Evolutionary conservation across 2,888 invertebrate species (phyloP), one percentile per base, ranked within the genome.

Genomic region (Suillia variegata): DNA sequence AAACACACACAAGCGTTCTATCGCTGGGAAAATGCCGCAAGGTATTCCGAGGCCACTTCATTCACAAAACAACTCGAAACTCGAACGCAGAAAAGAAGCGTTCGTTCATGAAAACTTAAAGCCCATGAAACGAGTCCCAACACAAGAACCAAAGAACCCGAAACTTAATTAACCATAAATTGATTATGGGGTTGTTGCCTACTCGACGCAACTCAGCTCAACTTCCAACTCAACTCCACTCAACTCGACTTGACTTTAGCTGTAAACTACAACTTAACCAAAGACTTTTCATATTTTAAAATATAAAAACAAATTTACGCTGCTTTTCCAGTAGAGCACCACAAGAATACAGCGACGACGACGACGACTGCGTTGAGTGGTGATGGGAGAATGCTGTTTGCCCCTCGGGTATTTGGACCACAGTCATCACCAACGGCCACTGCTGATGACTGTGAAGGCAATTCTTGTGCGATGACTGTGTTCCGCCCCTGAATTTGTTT

Each of bases 101-200:
- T n/a, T n/a, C n/a, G n/a, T n/a, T n/a, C n/a, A n/a, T n/a, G n/a
- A n/a, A n/a, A n/a, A n/a, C n/a, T n/a, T n/a, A n/a, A n/a, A n/a
- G n/a, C n/a, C n/a, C n/a, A n/a, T n/a, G n/a, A n/a, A 31, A 31
- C 31, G 12, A 31, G 6, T 8, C 6, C 31, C 6, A 31, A 6
- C 31, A 31, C 31, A 31, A 31, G 6, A 31, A 31, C 31, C 6
- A 8, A 31, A 31, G 12, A 31, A 12, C 31, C 31, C 12, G 31
- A 12, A 31, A 45, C 47, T 61, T 65, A 64, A 67, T 67, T 65
- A 64, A 64, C 45, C 60, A 63, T 62, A 62, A 63, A 63, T 63
- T 65, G 64, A 63, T 67, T 63, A 63, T 63, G 58, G 64, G 63
- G 52, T 64, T 55, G 12, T 12, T 8, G 31, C 31, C 6, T 31